Conservation (phyloP, 2,888 invertebrate genomes). For the Chaetogeoica ovagalla region DNA sequence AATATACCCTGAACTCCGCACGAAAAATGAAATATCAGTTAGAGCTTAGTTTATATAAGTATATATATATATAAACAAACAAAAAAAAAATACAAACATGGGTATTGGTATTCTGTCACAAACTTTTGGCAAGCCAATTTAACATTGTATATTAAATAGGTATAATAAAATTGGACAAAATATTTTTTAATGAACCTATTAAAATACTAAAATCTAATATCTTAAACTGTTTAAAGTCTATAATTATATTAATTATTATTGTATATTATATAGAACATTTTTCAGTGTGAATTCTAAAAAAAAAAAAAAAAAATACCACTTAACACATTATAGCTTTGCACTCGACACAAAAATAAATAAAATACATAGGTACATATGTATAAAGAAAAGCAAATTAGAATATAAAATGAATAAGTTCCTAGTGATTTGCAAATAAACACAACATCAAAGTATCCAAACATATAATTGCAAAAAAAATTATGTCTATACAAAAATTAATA, state of each 20-base stretch:
- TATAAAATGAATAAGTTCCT: constrained; percentile 45
- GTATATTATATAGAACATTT: constrained; percentile 48
- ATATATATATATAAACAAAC: constrained; percentile 29
- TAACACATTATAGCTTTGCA: constrained; percentile 50
- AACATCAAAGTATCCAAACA: constrained; percentile 20
- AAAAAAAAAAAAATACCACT: constrained; percentile 38
- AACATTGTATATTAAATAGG: constrained; percentile 38
- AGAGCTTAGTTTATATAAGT: constrained; percentile 42
- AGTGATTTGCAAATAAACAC: constrained; percentile 35
- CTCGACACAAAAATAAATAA: constrained; percentile 47
- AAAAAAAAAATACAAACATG: constrained; percentile 51
- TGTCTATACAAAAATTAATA: constrained; percentile 44
- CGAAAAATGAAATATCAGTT: constrained; percentile 52
- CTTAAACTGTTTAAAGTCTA: constrained; percentile 45
- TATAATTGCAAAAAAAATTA: constrained; percentile 30
- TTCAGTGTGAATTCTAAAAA: constrained; percentile 39
- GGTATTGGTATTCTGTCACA: constrained; percentile 47
- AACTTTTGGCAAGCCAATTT: constrained; percentile 46
- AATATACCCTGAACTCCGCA: constrained; percentile 53
- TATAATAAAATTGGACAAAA: constrained; percentile 43
- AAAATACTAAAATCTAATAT: constrained; percentile 44
- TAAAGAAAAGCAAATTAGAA: constrained; percentile 36
- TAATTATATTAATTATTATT: constrained; percentile 50
- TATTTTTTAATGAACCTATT: constrained; percentile 40
- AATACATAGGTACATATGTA: constrained; percentile 39